Evolutionary conservation across 2,888 invertebrate species (phyloP).

Genomic region (Orthosia incerta): DNA sequence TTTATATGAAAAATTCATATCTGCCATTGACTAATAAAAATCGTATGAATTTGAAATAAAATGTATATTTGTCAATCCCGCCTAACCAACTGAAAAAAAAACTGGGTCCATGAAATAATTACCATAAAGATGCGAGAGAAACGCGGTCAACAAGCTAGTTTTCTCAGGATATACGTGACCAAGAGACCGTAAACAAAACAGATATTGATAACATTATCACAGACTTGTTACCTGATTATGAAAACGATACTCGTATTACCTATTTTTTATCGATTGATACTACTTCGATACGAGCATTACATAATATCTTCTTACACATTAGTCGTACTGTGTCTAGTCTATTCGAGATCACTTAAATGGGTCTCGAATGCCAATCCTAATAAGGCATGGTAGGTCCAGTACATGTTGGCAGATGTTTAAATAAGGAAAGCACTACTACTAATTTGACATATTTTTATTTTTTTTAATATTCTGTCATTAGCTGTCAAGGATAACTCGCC

Average conservation of each 20-base stretch:
- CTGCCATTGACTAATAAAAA: not conserved
- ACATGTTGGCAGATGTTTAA: not conserved
- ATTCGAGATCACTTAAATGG: not conserved
- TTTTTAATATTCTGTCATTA: not conserved
- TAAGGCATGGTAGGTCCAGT: slow-evolving; percentile 3
- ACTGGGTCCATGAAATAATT: not conserved
- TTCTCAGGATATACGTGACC: slow-evolving; percentile 41
- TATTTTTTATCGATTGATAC: not conserved
- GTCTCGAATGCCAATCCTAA: slow-evolving; percentile 10
- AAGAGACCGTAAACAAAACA: slow-evolving; percentile 18
- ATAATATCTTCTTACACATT: slow-evolving; percentile 13
- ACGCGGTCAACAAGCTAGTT: not conserved
- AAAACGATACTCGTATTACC: not conserved
- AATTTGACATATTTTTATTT: not conserved
- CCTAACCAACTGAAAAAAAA: too few species aligned
- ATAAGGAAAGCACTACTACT: not conserved
- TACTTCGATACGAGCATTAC: slow-evolving; percentile 7
- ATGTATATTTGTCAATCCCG: not conserved
- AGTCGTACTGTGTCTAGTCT: not conserved
- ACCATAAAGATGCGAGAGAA: not conserved
- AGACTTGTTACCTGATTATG: not conserved
- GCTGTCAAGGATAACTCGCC: not conserved
- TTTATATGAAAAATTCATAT: not conserved
- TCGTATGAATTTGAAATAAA: not conserved
- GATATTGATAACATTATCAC: slow-evolving; percentile 27